These are phyloP conservation scores for Acleris literana DNA, from an alignment of 2,888 invertebrate genomes.

Conservation along the genomic window DNA sequence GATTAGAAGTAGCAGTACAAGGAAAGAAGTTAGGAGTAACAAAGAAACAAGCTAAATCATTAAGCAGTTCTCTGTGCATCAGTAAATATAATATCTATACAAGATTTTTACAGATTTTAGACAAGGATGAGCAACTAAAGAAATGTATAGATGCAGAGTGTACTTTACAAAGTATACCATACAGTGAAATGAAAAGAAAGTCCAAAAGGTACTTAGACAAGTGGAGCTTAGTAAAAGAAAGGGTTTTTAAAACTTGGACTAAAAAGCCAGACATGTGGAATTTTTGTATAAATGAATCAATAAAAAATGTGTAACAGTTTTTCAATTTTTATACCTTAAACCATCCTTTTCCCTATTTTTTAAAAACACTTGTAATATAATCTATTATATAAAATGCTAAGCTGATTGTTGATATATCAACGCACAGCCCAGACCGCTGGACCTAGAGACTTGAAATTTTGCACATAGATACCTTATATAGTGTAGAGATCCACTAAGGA, in stretches of 20 bases:
- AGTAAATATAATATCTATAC: conserved; percentile 82
- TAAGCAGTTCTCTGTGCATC: conserved; percentile 74
- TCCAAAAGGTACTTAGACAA: conserved; percentile 51
- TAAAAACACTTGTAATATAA: too few relatives aligned
- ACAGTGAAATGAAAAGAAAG: conserved; percentile 70
- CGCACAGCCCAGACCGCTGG: too few relatives aligned
- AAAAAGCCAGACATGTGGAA: conserved; percentile 79
- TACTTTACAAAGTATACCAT: conserved; percentile 51
- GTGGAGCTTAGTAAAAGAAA: conserved; percentile 69
- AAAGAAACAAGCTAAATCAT: conserved; percentile 82
- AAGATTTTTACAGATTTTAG: conserved; percentile 70
- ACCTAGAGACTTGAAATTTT: too few relatives aligned
- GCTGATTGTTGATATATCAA: too few relatives aligned
- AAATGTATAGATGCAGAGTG: conserved; percentile 44
- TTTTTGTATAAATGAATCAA: conserved; percentile 55
- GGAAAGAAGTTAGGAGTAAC: conserved; percentile 92
- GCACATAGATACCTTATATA: too few relatives aligned
- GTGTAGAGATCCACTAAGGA: too few relatives aligned
- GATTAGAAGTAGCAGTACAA: conserved; percentile 89
- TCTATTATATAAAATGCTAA: too few relatives aligned
- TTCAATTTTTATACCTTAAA: too few relatives aligned
- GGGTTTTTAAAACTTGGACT: conserved; percentile 83
- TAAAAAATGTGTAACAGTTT: neutral
- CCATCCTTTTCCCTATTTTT: too few relatives aligned
- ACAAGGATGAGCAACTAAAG: conserved; percentile 53